Evolutionary conservation across 2,888 invertebrate genomes (phyloP), one percentile per base, ranked within the genome.

Genomic region (Balanococcus diminutus): DNA sequence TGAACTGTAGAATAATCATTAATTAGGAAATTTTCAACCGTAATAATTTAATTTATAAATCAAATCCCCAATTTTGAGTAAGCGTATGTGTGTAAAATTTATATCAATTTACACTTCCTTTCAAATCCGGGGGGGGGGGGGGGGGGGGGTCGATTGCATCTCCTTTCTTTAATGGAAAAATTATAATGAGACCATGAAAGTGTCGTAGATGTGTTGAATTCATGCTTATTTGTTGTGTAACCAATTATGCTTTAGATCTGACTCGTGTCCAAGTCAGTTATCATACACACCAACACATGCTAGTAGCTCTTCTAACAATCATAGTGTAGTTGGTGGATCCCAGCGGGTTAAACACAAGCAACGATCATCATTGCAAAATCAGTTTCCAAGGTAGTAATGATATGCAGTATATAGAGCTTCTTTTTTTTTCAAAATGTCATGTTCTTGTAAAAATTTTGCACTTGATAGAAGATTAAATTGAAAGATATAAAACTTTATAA

Each of bases 251-350:
- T 86, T 79, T 56, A 95, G 97, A 92, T 97, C 97, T 89, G 97
- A 96, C 87, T 97, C 97, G 88, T 97, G 96, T 90, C 97, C 97
- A 88, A 96, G 96, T 91, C 96, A 96, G 90, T 92, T 96, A 90
- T 93, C 96, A 89, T 91, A 87, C 90, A 89, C 87, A 89, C 89
- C 88, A 87, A 88, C 88, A 28, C 61, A 82, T 56, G 31, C 61
- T 82, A 25, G 75, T 84, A 84, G 61, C 36, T 84, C 84, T 84
- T 72, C 84, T 75, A 85, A 85, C 79, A 75, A 85, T 85, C 85
- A 85, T 32, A 85, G 25, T 85, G 11, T 85, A 85, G 75, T 42
- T n/a, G 75, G 75, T n/a, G 85, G 85, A 75, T 88, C 88, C 86
- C 88, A 87, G 87, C 88, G 93, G 88, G 89, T 92, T 88, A 94